phyloP scores from a whole-genome alignment of 2,113 vertebrate species.

The Tragelaphus strepsiceros region DNA sequence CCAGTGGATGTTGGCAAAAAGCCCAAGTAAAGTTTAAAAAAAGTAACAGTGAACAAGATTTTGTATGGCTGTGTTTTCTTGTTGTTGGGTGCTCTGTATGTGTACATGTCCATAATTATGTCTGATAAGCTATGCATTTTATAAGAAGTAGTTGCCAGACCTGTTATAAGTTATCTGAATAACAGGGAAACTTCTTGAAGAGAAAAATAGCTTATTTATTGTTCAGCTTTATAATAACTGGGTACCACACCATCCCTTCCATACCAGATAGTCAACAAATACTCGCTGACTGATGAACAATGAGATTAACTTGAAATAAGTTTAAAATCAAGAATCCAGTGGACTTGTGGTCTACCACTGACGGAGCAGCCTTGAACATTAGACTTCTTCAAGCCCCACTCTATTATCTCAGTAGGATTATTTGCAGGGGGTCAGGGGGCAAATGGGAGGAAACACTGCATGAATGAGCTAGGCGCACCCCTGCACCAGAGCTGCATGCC shows the following conservation, averaged over 20 bases:
- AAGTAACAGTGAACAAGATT: background rate
- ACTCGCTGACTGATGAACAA: background rate
- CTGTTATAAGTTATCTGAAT: background rate
- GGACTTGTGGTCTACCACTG: background rate
- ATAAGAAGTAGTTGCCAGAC: slow-evolving; percentile 1
- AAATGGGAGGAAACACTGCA: background rate
- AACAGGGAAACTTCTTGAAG: background rate
- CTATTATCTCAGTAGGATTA: background rate
- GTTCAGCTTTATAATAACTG: background rate
- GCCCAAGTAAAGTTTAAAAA: background rate
- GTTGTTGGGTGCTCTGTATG: background rate
- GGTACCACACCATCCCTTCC: background rate
- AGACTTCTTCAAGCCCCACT: background rate
- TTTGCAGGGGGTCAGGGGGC: background rate
- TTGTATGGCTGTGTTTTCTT: background rate
- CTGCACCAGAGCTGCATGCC: background rate
- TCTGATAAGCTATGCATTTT: background rate
- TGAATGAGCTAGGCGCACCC: no score
- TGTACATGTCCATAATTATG: background rate
- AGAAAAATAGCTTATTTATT: background rate
- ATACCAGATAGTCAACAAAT: background rate
- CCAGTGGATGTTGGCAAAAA: no score
- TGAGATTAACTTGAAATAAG: background rate
- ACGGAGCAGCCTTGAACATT: background rate
- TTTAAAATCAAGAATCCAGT: background rate